Evolutionary conservation across 1,140 invertebrate species (phyloP).

Genomic region (Heliconius nattereri): DNA sequence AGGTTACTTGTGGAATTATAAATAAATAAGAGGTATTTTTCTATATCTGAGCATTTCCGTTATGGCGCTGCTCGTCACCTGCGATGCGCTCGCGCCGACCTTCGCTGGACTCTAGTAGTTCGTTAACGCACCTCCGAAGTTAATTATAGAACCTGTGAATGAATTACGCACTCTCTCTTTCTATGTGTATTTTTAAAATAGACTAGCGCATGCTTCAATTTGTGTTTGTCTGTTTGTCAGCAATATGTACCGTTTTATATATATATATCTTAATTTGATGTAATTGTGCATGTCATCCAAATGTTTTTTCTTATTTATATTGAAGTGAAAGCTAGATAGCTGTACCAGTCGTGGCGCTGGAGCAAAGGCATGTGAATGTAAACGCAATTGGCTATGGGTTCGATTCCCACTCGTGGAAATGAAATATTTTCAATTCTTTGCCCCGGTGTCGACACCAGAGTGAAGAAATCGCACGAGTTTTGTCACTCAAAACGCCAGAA

Average conservation of each 20-base stretch:
- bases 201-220: constrained; percentile 6
- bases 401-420: too few relatives aligned
- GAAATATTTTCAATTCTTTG: too few relatives aligned
- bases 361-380: too few relatives aligned
- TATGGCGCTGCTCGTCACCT: constrained; percentile 41
- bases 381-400: too few relatives aligned
- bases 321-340: not conserved
- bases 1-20: not conserved
- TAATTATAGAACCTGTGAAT: constrained; percentile 59
- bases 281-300: not conserved
- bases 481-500: too few relatives aligned
- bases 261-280: not conserved
- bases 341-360: too few relatives aligned
- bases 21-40: constrained; percentile 20
- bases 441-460: too few relatives aligned
- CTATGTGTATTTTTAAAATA: constrained; percentile 33
- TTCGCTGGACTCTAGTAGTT: constrained; percentile 47
- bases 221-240: not conserved
- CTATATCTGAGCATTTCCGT: constrained; percentile 26
- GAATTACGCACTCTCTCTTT: constrained; percentile 48
- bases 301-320: not conserved
- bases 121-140: constrained; percentile 56
- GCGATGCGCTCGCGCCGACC: constrained; percentile 48
- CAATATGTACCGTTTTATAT: not conserved
- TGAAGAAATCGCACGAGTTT: too few relatives aligned